Percentiles rank a stretch among this genome's conserved stretches.
Evolutionary conservation across 2,888 invertebrate genomes (phyloP).

Genomic region (Biston betularia): DNA sequence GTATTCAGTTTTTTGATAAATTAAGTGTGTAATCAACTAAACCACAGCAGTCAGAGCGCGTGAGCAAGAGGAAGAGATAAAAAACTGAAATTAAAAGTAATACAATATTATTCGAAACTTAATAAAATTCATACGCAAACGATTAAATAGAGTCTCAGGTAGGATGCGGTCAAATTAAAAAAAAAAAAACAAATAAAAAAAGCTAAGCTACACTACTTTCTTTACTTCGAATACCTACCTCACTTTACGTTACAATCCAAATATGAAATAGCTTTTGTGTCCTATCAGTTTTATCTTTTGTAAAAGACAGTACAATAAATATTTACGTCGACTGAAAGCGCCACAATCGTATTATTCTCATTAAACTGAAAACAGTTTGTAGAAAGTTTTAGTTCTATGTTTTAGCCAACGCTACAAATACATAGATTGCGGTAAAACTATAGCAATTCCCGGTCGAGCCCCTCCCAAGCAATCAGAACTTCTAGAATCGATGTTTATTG

Average conservation of each 20-base stretch:
- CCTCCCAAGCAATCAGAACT: conserved; percentile 6
- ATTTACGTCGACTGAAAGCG: not conserved
- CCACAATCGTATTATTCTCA: not conserved
- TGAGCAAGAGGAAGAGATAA: no score
- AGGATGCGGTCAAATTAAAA: no score
- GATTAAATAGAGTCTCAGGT: no score
- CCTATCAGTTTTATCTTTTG: not conserved
- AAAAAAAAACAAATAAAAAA: no score
- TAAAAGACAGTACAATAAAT: not conserved
- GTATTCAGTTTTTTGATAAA: no score
- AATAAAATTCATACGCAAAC: no score
- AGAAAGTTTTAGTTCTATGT: not conserved
- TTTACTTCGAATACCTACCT: not conserved
- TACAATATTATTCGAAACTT: no score
- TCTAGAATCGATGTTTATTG: conserved; percentile 17
- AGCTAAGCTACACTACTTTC: not conserved
- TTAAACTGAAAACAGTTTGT: not conserved
- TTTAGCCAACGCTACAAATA: not conserved
- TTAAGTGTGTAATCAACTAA: no score
- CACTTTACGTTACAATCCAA: not conserved
- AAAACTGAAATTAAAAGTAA: no score
- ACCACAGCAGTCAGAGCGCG: no score
- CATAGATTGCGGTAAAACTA: not conserved
- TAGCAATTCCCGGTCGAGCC: conserved; percentile 3
- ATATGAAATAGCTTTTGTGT: not conserved